Conservation (phyloP, 1,140 invertebrate species). For the Neodiprion lecontei region DNA sequence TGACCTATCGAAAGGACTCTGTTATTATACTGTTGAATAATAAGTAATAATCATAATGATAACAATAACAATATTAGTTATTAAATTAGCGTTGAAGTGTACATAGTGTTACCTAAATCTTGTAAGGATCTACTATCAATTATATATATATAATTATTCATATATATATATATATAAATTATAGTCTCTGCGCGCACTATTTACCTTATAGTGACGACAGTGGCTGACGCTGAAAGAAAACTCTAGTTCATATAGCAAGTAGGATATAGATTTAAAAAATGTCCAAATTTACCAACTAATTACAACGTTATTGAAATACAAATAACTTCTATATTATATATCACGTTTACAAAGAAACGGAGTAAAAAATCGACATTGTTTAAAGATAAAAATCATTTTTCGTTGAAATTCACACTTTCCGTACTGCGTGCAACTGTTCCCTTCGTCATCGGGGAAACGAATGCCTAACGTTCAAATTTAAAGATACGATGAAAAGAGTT, state of each 20-base stretch:
- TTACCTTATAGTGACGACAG: slow-evolving; percentile 36
- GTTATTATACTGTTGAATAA: slow-evolving; percentile 34
- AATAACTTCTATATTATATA: not conserved
- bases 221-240: slow-evolving; percentile 33
- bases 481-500: too few relatives aligned
- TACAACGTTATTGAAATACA: slow-evolving; percentile 13
- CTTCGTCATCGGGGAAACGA: too few relatives aligned
- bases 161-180: not conserved
- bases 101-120: slow-evolving; percentile 54
- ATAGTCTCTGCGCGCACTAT: slow-evolving; percentile 15
- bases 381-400: too few relatives aligned
- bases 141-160: slow-evolving; percentile 22
- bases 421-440: too few relatives aligned
- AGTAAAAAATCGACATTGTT: too few relatives aligned
- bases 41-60: not conserved
- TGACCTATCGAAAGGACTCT: slow-evolving; percentile 11
- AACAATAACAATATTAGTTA: not conserved
- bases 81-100: slow-evolving; percentile 32
- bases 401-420: too few relatives aligned
- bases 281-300: slow-evolving; percentile 43
- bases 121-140: slow-evolving; percentile 46
- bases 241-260: slow-evolving; percentile 42
- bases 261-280: slow-evolving; percentile 24
- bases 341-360: not conserved
- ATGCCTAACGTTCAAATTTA: too few relatives aligned